phyloP scores from a whole-genome alignment of 1,140 invertebrate species.

The Trachelipus rathkii region DNA sequence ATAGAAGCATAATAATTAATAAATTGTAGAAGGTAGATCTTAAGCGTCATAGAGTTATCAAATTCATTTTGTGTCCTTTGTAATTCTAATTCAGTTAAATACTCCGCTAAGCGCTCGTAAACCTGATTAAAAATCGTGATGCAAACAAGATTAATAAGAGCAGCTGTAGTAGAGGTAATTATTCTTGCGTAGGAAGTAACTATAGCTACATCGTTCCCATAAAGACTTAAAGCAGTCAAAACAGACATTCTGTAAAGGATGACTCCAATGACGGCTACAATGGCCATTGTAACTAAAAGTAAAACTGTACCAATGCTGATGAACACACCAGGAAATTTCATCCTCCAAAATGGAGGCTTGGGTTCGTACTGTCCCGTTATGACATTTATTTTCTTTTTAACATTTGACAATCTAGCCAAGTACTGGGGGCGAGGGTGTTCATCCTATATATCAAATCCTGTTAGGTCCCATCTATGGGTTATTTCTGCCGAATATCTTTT shows the following conservation, averaged over 20 bases:
- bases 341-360: slow-evolving; percentile 80
- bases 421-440: slow-evolving; percentile 84
- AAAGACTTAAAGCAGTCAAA: slow-evolving; percentile 61
- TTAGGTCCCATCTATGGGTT: slow-evolving; percentile 85
- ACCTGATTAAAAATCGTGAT: slow-evolving; percentile 85
- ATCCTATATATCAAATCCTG: slow-evolving; percentile 76
- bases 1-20: slow-evolving; percentile 98
- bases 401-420: slow-evolving; percentile 65
- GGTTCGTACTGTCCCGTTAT: slow-evolving; percentile 76
- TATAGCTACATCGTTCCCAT: slow-evolving; percentile 57
- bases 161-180: slow-evolving; percentile 76
- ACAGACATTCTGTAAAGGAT: slow-evolving; percentile 88
- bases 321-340: slow-evolving; percentile 73
- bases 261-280: slow-evolving; percentile 81
- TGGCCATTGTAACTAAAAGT: slow-evolving; percentile 69
- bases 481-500: slow-evolving; percentile 86
- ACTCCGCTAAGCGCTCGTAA: slow-evolving; percentile 82
- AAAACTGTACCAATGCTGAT: slow-evolving; percentile 79
- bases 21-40: slow-evolving; percentile 96
- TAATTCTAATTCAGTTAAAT: slow-evolving; percentile 89
- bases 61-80: slow-evolving; percentile 94
- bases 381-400: slow-evolving; percentile 63
- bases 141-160: slow-evolving; percentile 77
- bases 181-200: slow-evolving; percentile 70
- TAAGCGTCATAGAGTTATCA: slow-evolving; percentile 91